These are phyloP conservation scores for Branchinecta lindahli DNA, from an alignment of 1,140 invertebrate genomes.

Conservation along the genomic window DNA sequence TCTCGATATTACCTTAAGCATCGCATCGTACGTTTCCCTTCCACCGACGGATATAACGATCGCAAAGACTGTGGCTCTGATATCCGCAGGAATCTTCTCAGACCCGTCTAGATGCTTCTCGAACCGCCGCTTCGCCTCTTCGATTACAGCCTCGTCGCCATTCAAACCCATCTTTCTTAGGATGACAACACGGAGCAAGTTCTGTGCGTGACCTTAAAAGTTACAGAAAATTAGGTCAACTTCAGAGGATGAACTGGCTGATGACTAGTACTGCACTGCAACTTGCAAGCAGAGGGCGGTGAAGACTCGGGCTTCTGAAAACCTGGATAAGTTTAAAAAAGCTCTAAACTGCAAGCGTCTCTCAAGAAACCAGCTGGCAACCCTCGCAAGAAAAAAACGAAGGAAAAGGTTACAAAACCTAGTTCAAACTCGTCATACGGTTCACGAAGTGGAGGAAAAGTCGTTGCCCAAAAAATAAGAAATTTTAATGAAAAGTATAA, in stretches of 20 bases:
- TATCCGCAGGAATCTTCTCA: slow-evolving; percentile 61
- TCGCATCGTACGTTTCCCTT: slow-evolving; percentile 50
- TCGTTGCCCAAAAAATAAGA: too few relatives aligned
- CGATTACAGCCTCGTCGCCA: slow-evolving; percentile 55
- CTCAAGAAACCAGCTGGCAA: too few relatives aligned
- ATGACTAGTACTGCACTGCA: too few relatives aligned
- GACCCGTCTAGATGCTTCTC: slow-evolving; percentile 45
- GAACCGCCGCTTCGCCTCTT: slow-evolving; percentile 54
- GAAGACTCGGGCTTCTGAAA: too few relatives aligned
- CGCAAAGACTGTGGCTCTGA: slow-evolving; percentile 70
- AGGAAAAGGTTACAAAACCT: too few relatives aligned
- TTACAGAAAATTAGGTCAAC: slow-evolving; percentile 13
- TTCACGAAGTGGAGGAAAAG: too few relatives aligned
- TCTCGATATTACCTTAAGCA: slow-evolving; percentile 42
- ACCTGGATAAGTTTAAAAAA: too few relatives aligned
- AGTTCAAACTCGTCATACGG: too few relatives aligned
- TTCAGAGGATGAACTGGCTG: not conserved
- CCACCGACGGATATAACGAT: slow-evolving; percentile 57
- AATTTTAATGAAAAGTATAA: too few relatives aligned
- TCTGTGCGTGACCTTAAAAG: slow-evolving; percentile 53
- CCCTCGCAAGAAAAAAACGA: too few relatives aligned
- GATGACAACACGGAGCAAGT: slow-evolving; percentile 65
- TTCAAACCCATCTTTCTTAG: slow-evolving; percentile 61
- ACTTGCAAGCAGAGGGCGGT: too few relatives aligned
- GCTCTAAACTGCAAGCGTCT: too few relatives aligned